phyloP scores from a whole-genome alignment of 2,888 invertebrate species.

The Colostygia pectinataria region DNA sequence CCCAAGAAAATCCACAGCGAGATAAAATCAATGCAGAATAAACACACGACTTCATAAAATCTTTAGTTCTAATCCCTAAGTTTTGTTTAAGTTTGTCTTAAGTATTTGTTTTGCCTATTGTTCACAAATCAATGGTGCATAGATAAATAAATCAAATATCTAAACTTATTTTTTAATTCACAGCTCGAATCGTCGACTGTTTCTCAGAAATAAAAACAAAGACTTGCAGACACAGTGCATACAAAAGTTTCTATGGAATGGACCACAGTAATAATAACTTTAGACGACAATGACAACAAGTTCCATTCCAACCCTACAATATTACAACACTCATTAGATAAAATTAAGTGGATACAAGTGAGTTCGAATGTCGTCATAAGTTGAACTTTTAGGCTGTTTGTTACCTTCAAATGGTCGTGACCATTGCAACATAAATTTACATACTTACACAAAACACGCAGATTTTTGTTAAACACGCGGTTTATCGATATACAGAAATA shows the following conservation, averaged over 20 bases:
- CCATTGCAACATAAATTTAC: conserved; percentile 38
- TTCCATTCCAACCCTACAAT: conserved; percentile 16
- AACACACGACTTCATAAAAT: no score
- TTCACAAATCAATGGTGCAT: neutral
- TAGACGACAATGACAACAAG: conserved; percentile 24
- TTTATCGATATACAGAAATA: conserved; percentile 9
- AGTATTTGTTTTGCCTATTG: conserved; percentile 1
- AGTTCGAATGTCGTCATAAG: conserved; percentile 39
- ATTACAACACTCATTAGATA: conserved; percentile 42
- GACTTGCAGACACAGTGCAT: conserved; percentile 8
- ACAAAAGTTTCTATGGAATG: neutral
- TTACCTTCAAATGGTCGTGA: conserved; percentile 42
- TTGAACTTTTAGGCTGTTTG: conserved; percentile 40
- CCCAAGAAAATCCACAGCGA: no score
- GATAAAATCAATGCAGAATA: no score
- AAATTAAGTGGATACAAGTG: conserved; percentile 38
- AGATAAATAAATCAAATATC: neutral
- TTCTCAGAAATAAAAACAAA: conserved; percentile 70
- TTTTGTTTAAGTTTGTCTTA: no score
- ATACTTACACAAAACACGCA: conserved; percentile 3
- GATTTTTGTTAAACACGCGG: conserved; percentile 22
- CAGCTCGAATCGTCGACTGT: conserved; percentile 47
- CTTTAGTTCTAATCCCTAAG: no score
- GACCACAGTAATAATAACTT: neutral
- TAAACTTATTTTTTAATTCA: conserved; percentile 56